Evolutionary conservation across 2,888 invertebrate genomes (phyloP).

Genomic region (Heteromyza rotundicornis): DNA sequence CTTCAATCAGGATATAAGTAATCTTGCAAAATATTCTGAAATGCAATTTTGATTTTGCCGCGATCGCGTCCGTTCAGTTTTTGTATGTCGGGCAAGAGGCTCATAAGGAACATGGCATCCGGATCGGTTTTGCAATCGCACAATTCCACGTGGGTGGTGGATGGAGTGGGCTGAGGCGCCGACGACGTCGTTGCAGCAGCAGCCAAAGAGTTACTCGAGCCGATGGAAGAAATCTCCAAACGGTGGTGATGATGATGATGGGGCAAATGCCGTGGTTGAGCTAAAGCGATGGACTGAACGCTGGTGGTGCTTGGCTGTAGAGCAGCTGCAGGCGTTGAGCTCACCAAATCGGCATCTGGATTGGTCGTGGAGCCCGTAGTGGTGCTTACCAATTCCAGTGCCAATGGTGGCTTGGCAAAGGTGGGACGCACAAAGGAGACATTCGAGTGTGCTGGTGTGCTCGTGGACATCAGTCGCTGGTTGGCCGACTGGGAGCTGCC

Average conservation of each 20-base stretch:
- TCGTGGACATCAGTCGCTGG: conserved; percentile 24
- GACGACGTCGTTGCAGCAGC: conserved; percentile 24
- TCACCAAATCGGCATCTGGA: neutral
- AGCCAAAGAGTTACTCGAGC: conserved; percentile 19
- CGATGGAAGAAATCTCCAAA: conserved; percentile 30
- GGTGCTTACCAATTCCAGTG: conserved; percentile 49
- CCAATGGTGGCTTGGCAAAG: conserved; percentile 42
- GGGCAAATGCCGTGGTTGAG: conserved; percentile 34
- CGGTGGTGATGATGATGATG: conserved; percentile 37
- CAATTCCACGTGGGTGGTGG: conserved; percentile 40
- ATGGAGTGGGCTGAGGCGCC: conserved; percentile 3
- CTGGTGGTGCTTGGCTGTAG: neutral
- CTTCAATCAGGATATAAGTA: conserved; percentile 60
- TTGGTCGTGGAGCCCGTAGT: conserved; percentile 37
- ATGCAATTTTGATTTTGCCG: conserved; percentile 60
- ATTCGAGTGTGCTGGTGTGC: conserved; percentile 40
- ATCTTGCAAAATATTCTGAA: conserved; percentile 59
- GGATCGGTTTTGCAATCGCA: conserved; percentile 61
- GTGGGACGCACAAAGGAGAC: conserved; percentile 56
- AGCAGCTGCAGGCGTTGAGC: conserved; percentile 12
- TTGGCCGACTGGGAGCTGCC: conserved; percentile 19
- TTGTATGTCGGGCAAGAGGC: conserved; percentile 59
- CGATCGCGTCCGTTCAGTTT: conserved; percentile 59
- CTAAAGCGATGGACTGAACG: no score
- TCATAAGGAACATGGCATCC: conserved; percentile 62